phyloP scores from a whole-genome alignment of 2,888 invertebrate genomes.

The Willowsia nigromaculata region DNA sequence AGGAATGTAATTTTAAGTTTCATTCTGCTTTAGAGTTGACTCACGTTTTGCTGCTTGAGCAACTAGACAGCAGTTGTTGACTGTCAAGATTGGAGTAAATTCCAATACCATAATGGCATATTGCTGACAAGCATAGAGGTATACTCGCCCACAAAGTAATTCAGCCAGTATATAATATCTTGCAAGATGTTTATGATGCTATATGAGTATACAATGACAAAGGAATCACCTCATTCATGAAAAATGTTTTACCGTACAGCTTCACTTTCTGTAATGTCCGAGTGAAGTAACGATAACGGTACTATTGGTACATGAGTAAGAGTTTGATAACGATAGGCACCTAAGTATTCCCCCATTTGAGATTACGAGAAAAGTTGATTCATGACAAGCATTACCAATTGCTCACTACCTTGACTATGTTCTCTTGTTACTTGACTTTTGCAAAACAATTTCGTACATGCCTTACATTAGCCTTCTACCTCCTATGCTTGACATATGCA shows the following conservation, averaged over 20 bases:
- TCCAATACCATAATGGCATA: neutral
- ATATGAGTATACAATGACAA: neutral
- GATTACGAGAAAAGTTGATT: neutral
- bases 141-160: neutral
- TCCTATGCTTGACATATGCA: too few relatives aligned
- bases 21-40: conserved; percentile 36
- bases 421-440: neutral
- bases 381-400: conserved; percentile 4
- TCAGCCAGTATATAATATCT: neutral
- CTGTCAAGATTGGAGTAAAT: neutral
- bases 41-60: conserved; percentile 46
- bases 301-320: neutral
- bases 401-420: neutral
- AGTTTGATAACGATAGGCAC: neutral
- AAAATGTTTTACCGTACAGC: neutral
- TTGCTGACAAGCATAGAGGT: neutral
- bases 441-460: too few relatives aligned
- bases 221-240: neutral
- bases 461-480: too few relatives aligned
- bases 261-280: neutral
- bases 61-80: neutral
- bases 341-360: neutral
- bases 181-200: neutral
- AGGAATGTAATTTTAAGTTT: conserved; percentile 68
- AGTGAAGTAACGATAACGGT: neutral